Percentiles rank a stretch among this genome's conserved stretches.
These are phyloP conservation scores for Catostylus mosaicus DNA, from an alignment of 30 jellyfish, hydroid and myxozoan species.

Conservation along the genomic window DNA sequence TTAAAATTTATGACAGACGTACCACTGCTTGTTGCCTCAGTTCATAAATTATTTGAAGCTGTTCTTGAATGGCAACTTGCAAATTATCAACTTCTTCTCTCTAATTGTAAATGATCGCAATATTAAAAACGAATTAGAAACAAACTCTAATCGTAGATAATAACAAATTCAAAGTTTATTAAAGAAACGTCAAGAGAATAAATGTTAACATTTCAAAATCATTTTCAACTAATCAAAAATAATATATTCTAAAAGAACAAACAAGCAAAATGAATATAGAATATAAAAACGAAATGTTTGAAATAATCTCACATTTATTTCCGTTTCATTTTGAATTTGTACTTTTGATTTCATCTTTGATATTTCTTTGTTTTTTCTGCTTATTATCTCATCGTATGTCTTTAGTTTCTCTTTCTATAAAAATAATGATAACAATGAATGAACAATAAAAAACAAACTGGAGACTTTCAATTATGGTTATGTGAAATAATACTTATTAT, in stretches of 20 bases:
- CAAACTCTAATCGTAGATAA: no score
- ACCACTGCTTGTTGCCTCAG: slow-evolving; percentile 89
- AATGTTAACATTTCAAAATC: no score
- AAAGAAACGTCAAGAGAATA: no score
- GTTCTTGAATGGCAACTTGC: slow-evolving; percentile 84
- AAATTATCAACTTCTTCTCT: slow-evolving; percentile 69
- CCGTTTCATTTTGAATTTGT: slow-evolving; percentile 58
- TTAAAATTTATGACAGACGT: no score
- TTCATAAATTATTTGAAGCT: slow-evolving; percentile 88
- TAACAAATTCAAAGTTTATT: no score
- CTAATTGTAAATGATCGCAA: slow-evolving; percentile 30
- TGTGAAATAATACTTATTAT: no score
- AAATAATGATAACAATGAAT: no score
- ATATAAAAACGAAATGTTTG: no score
- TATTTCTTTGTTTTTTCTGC: slow-evolving; percentile 80
- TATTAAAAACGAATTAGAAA: no score
- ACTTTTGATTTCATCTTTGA: slow-evolving; percentile 63
- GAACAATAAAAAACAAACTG: no score
- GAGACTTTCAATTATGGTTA: no score
- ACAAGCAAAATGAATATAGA: neutral
- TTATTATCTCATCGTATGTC: slow-evolving; percentile 67
- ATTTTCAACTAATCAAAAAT: neutral
- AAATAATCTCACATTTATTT: slow-evolving; percentile 28
- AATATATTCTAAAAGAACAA: neutral
- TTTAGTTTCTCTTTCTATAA: slow-evolving; percentile 85